Evolutionary conservation across 2,797 vertebrate genomes (phyloP), one percentile per base, ranked within the genome.

Genomic region (Danio kyathit): DNA sequence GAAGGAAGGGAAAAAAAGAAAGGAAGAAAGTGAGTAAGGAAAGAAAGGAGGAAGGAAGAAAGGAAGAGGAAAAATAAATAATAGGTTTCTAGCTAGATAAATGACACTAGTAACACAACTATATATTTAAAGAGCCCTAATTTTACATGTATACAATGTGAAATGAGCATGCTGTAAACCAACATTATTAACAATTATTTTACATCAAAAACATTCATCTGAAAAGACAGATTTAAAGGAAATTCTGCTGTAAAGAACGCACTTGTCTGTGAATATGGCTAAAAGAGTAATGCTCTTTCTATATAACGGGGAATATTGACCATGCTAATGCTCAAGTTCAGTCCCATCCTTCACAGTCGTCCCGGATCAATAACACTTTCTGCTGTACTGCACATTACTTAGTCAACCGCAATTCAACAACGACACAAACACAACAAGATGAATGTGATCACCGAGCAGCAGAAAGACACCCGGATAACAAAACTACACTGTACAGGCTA

Each of bases 351-450:
- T 59, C 63, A 67, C 14, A 38, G 40, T 77, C 63, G 57, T 6
- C 48, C 51, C 13, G 63, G 75, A 65, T 77, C 63, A 77, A 67
- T 77, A 66, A 63, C 75, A 67, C 63, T 77, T 77, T 67, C 64
- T 48, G 64, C 75, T 17, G 19, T 12, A 38, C 65, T 67, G 52
- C 14, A 67, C 51, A 76, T 21, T 66, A 56, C 64, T 65, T 65
- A 66, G 49, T 17, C 49, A 16, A 38, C 72, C 72, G 49, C 72
- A 49, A 61, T 67, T 17, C 43, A 77, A 57, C 21, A 57, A 13
- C 9, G 17, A 38, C 52, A 67, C 43, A 46, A 67, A 77, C 13
- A 51, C 3, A 63, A 12, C 73, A 63, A 63, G 51, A 56, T 10
- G 14, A 13, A 54, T 76, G 40, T 57, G 65, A 76, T 19, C 48